Evolutionary conservation across 2,797 vertebrate genomes (phyloP).

Genomic region (Pelodytes ibericus): DNA sequence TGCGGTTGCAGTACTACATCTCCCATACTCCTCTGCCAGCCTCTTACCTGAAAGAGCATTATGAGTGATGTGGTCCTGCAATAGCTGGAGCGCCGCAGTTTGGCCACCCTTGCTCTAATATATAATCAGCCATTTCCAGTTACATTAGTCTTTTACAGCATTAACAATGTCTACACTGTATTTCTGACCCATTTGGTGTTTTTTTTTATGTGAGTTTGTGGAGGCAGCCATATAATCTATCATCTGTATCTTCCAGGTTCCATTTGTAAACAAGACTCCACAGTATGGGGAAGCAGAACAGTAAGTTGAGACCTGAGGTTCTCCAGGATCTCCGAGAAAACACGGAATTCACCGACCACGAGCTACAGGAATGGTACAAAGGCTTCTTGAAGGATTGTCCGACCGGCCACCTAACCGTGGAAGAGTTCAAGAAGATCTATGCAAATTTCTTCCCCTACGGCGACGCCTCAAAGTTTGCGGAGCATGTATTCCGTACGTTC

Average conservation of each 20-base stretch:
- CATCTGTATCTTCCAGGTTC: constrained; percentile 58
- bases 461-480: constrained; percentile 84
- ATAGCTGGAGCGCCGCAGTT: no score
- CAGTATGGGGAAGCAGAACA: constrained; percentile 86
- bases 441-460: constrained; percentile 87
- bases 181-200: no score
- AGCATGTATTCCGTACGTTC: constrained; percentile 86
- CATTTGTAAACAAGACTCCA: constrained; percentile 34
- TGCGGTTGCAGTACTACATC: no score
- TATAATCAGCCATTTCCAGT: no score
- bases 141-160: no score
- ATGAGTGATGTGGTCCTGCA: no score
- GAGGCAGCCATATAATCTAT: background rate
- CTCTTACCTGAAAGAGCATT: no score
- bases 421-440: constrained; percentile 88
- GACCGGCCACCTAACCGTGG: constrained; percentile 83
- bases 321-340: constrained; percentile 86
- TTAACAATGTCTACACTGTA: no score
- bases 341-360: constrained; percentile 85
- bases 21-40: no score
- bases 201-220: background rate
- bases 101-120: no score
- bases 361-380: constrained; percentile 89
- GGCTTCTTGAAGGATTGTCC: constrained; percentile 89
- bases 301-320: constrained; percentile 83